Evolutionary conservation across 2,888 invertebrate species (phyloP), one percentile per base, ranked within the genome.

Genomic region (Orthosia cruda): DNA sequence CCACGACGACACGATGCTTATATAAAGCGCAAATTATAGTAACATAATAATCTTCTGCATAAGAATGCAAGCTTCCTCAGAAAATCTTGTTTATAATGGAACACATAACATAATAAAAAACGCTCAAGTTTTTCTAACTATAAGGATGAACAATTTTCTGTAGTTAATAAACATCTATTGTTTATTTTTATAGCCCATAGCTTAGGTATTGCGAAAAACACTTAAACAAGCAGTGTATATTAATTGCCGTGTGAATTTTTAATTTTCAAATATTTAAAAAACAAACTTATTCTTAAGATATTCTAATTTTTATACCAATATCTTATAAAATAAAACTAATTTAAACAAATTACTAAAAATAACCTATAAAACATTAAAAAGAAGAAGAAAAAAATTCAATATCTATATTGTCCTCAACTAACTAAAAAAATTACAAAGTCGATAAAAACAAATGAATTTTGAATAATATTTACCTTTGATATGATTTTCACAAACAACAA

Each of bases 401-500:
- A 57, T 7, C 7, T 20, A 40, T 40, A 40, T 40, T 40, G 0
- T 40, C 9, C 40, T 40, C 40, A 40, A 40, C 40, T 9, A 40
- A 40, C 40, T 40, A 40, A 40, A 69, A 64, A 61, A 16, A 32
- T 15, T 3, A 50, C 59, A 52, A 9, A 20, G 4, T 18, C 9
- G 0, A 40, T 15, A n/a, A 58, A 57, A 63, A 75, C 13, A 40
- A 55, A 63, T 50, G 3, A 61, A 72, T 16, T 20, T 16, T 16
- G 13, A 45, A 57, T 26, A 72, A 73, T 13, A 77, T 70, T 80
- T 77, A 83, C 85, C 83, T 83, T 75, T 63, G 66, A 15, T 68
- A 54, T 63, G 62, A 63, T 71, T 58, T 54, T 61, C 20, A 69
- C 68, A 47, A 40, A 71, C 79, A 69, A 82, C 58, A 79, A 75